A percentile compares a stretch with the other conserved stretches of the same genome.
These are phyloP conservation scores for Oreochromis tanganicae DNA, from an alignment of 2,113 vertebrate genomes.

Conservation along the genomic window DNA sequence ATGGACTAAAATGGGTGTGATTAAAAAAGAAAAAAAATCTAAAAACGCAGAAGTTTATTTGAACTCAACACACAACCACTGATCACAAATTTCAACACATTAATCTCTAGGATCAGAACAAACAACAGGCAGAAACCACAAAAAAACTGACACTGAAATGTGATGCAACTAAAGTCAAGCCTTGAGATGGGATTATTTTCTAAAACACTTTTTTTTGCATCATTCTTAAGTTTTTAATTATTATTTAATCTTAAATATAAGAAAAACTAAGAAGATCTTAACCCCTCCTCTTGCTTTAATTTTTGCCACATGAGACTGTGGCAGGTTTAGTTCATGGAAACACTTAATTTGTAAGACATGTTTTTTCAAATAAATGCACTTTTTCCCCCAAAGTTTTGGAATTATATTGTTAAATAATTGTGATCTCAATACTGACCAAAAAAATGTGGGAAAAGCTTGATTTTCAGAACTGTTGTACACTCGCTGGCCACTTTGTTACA, in stretches of 20 bases:
- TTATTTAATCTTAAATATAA: background rate
- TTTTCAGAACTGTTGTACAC: background rate
- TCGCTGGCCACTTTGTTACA: background rate
- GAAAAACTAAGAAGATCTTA: background rate
- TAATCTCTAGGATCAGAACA: background rate
- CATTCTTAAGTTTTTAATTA: background rate
- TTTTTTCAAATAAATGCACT: background rate
- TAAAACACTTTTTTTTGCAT: background rate
- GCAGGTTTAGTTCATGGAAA: background rate
- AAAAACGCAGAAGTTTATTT: background rate
- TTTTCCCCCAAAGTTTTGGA: accelerated
- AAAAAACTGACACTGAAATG: background rate
- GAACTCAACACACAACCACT: background rate
- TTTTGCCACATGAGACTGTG: background rate
- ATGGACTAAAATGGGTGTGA: background rate
- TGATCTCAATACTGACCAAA: background rate
- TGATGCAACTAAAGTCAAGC: background rate
- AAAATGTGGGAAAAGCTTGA: background rate
- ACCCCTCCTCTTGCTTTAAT: background rate
- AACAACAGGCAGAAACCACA: background rate
- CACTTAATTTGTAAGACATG: background rate
- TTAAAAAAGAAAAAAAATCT: background rate
- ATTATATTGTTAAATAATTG: background rate
- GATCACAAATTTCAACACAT: background rate
- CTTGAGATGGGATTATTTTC: background rate